Percentiles rank a stretch among this genome's conserved stretches.
Conservation (phyloP, 2,797 vertebrate species). For the Danio albolineatus region DNA sequence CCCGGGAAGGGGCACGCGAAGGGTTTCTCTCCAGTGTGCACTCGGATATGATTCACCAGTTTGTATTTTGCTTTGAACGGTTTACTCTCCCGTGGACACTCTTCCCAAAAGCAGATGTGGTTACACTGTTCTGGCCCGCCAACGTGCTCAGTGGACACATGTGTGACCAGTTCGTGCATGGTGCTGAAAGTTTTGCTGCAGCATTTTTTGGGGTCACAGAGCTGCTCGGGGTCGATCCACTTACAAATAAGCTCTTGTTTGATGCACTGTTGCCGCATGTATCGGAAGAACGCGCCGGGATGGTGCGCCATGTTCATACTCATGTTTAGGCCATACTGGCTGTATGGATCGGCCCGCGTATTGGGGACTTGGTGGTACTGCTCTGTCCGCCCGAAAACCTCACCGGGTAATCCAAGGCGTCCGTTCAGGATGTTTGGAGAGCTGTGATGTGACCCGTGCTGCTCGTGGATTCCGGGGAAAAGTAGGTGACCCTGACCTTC, state of each 20-base stretch:
- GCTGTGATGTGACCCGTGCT: conserved; percentile 77
- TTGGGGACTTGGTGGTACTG: conserved; percentile 87
- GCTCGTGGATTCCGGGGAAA: conserved; percentile 85
- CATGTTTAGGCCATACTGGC: conserved; percentile 89
- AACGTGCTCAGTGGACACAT: conserved; percentile 89
- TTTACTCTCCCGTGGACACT: conserved; percentile 85
- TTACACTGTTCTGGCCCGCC: conserved; percentile 88
- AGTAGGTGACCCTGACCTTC: conserved; percentile 83
- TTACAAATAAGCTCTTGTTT: conserved; percentile 91
- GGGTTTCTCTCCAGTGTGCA: conserved; percentile 90
- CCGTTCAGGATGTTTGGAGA: conserved; percentile 86
- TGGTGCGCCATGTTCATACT: conserved; percentile 86
- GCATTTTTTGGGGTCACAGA: conserved; percentile 82
- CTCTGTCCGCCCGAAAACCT: conserved; percentile 86
- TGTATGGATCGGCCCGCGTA: conserved; percentile 85
- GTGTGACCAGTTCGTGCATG: conserved; percentile 93
- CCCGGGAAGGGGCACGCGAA: conserved; percentile 90
- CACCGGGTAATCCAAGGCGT: conserved; percentile 83
- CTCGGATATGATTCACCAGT: conserved; percentile 89
- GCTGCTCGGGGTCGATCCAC: conserved; percentile 88
- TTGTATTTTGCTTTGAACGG: conserved; percentile 93
- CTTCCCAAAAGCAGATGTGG: conserved; percentile 90
- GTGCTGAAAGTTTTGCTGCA: conserved; percentile 99
- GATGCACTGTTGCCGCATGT: conserved; percentile 89
- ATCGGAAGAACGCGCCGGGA: conserved; percentile 88